Conservation (phyloP, 2,797 vertebrate genomes). For the Clarias platycephalus region DNA sequence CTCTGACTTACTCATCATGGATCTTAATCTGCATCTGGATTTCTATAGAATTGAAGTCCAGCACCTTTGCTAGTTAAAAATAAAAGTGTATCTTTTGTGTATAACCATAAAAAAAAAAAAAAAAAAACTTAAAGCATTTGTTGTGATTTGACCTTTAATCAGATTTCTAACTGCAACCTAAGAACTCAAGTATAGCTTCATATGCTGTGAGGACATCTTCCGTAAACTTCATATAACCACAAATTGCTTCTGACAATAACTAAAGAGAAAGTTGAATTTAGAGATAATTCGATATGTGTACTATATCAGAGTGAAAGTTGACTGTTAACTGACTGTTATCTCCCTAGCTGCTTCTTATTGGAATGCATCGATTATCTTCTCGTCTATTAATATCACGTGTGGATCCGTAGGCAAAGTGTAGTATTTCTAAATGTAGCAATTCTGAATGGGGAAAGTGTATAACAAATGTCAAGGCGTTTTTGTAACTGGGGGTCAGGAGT, state of each 20-base stretch:
- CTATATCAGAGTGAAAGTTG: neutral
- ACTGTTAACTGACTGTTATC: neutral
- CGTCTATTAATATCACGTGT: constrained; percentile 19
- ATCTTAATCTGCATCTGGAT: constrained; percentile 1
- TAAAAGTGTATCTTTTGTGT: neutral
- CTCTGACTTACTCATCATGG: neutral
- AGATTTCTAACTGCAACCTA: neutral
- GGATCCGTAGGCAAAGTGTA: constrained; percentile 11
- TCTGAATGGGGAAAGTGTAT: constrained; percentile 30
- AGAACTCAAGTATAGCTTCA: neutral
- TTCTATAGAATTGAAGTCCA: neutral
- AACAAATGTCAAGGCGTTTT: constrained; percentile 32
- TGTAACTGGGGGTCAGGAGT: constrained; percentile 51
- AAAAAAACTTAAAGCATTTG: neutral
- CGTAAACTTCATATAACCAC: neutral
- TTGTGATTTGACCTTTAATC: neutral
- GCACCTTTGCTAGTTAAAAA: neutral
- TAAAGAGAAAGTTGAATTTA: neutral
- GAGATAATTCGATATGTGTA: neutral
- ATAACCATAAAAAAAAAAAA: neutral
- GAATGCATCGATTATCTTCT: neutral
- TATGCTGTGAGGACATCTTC: no score
- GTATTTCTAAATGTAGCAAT: neutral
- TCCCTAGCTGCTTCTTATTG: neutral
- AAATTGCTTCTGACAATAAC: neutral